Evolutionary conservation across 2,888 invertebrate species (phyloP), one percentile per base, ranked within the genome.

Genomic region (Hydrotaea cyrtoneurina): DNA sequence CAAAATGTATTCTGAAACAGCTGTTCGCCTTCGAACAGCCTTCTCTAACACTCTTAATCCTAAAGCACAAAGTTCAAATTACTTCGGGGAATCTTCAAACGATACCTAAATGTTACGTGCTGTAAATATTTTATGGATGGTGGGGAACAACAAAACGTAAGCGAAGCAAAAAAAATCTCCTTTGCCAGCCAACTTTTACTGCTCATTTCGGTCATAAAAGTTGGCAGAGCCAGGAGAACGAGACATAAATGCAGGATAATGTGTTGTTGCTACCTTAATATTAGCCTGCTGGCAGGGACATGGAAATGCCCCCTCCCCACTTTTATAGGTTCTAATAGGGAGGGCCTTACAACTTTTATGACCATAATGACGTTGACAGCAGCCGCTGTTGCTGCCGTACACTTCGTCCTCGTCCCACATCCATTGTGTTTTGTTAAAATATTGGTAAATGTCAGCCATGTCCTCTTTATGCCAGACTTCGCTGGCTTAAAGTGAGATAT

Each of bases 1-100:
- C 50, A 74, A 71, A 82, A 78, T 64, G 64, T 46, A 75, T 31
- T 21, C 11, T 8, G 5, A 39, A 83, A 64, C 75, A 79, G 75
- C 82, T 83, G 82, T 55, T 78, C n/a, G n/a, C n/a, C n/a, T 69
- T 19, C 39, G 10, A 17, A 5, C 21, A 72, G 31, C 23, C 57
- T 21, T 13, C 26, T 23, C 26, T 26, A 39, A 39, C 39, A 11
- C 10, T 10, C 26, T 26, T 59, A 13, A 13, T 59, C 15, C 59
- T 26, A 4, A 8, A 59, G 4, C 31, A 31, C 31, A 31, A 31
- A 31, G 31, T 31, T 31, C 15, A 59, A 15, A 59, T 59, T 59
- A 26, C 10, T 4, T 10, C 26, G 4, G 26, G 59, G 23, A 59
- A 15, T 23, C 26, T 1, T 26, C 26, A 13, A 59, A 59, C 21